Conservation (phyloP, 2,888 invertebrate genomes). For the Eilema caniola region DNA sequence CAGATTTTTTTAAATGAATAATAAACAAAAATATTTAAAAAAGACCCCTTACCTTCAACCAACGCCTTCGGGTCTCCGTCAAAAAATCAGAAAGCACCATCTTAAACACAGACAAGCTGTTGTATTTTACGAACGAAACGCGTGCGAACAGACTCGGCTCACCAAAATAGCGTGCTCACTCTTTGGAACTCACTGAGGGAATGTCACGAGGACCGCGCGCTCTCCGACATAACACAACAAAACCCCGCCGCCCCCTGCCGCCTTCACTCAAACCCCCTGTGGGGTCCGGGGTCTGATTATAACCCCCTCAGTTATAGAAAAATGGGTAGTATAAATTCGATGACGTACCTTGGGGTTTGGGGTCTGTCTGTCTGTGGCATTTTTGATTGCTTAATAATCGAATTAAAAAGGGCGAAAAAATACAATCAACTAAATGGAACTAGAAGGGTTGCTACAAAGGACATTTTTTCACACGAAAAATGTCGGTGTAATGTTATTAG, state of each 20-base stretch:
- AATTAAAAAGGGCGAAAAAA: slow-evolving; percentile 50
- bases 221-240: slow-evolving; percentile 33
- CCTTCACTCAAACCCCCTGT: slow-evolving; percentile 20
- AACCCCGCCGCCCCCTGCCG: slow-evolving; percentile 36
- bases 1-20: too few species aligned
- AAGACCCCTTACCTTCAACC: slow-evolving; percentile 74
- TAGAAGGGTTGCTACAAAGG: slow-evolving; percentile 35
- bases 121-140: slow-evolving; percentile 38
- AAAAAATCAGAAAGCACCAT: slow-evolving; percentile 82
- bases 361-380: slow-evolving; percentile 34
- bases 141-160: slow-evolving; percentile 35
- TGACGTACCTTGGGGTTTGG: slow-evolving; percentile 30
- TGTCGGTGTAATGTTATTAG: slow-evolving; percentile 38
- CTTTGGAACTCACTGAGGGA: slow-evolving; percentile 58
- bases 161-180: slow-evolving; percentile 53
- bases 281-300: slow-evolving; percentile 12
- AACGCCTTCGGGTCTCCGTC: slow-evolving; percentile 80
- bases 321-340: background rate
- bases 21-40: slow-evolving; percentile 8
- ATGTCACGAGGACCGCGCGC: slow-evolving; percentile 59
- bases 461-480: slow-evolving; percentile 20
- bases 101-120: slow-evolving; percentile 32
- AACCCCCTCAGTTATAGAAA: slow-evolving; percentile 12
- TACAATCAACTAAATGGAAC: slow-evolving; percentile 48
- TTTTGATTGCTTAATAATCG: slow-evolving; percentile 54